These are phyloP conservation scores for Manacus vitellinus DNA, from an alignment of 2,113 vertebrate genomes.

Conservation along the genomic window DNA sequence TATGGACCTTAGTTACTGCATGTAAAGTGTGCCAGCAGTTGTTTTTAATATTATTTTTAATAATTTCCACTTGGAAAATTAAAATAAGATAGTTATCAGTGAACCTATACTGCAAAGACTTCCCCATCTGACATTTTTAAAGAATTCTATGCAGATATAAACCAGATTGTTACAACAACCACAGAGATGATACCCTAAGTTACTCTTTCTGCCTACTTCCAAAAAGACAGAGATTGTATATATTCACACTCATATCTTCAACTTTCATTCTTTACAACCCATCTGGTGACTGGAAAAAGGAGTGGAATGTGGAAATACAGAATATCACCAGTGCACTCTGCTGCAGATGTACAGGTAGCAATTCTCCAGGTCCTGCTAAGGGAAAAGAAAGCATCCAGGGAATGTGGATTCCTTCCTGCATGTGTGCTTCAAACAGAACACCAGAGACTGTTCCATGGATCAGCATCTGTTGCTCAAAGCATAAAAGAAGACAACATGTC, in stretches of 20 bases:
- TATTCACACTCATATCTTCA: background rate
- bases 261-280: background rate
- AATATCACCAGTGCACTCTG: background rate
- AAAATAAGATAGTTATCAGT: background rate
- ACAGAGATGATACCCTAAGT: background rate
- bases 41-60: background rate
- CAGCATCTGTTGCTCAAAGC: background rate
- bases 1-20: background rate
- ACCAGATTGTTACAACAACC: background rate
- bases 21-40: background rate
- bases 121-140: background rate
- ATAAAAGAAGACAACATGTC: background rate
- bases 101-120: background rate
- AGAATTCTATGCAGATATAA: background rate
- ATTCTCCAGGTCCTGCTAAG: background rate
- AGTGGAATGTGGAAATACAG: background rate
- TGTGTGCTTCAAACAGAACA: background rate
- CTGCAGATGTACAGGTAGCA: background rate
- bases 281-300: background rate
- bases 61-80: background rate
- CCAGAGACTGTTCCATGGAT: background rate
- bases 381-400: background rate
- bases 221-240: background rate
- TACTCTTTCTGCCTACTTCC: background rate
- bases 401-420: background rate